These are phyloP conservation scores for Gavia stellata DNA, from an alignment of 2,113 vertebrate species.

Conservation along the genomic window DNA sequence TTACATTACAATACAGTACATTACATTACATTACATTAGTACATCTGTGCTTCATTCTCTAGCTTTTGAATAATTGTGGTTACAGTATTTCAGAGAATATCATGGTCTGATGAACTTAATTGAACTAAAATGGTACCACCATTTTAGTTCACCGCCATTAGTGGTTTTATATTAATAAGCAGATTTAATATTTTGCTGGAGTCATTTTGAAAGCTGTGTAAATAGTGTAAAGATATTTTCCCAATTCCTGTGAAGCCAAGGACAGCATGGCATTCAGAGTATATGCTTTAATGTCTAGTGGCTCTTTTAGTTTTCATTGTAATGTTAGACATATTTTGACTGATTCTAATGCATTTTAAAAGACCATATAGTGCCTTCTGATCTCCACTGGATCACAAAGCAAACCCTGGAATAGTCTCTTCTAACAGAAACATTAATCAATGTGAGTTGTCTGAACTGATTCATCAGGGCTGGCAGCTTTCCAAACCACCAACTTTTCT, in stretches of 20 bases:
- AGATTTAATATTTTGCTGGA: background rate
- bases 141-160: background rate
- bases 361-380: background rate
- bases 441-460: background rate
- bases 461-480: background rate
- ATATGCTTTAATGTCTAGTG: background rate
- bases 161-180: background rate
- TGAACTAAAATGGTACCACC: background rate
- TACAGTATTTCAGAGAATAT: background rate
- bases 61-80: background rate
- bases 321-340: background rate
- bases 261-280: background rate
- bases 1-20: too few relatives aligned
- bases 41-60: background rate
- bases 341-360: background rate
- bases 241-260: background rate
- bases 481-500: background rate
- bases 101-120: background rate
- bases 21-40: background rate
- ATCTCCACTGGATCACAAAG: constrained; percentile 3
- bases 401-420: background rate
- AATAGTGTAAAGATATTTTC: background rate
- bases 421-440: constrained; percentile 3
- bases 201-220: background rate
- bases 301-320: background rate